phyloP scores from a whole-genome alignment of 2,888 invertebrate genomes.

The Cheilosia vernalis region DNA sequence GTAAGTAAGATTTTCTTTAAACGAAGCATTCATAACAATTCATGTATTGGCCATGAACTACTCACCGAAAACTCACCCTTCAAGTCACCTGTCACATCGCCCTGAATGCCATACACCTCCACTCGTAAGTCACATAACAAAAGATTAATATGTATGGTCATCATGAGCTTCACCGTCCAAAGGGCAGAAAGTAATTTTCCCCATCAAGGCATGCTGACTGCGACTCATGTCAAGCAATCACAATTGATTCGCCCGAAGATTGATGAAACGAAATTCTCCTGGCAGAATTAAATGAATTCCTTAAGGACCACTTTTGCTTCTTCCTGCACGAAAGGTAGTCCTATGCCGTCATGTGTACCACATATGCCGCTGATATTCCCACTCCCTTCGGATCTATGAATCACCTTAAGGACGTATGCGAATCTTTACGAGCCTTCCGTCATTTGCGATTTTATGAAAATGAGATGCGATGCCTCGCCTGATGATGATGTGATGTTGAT shows the following conservation, averaged over 20 bases:
- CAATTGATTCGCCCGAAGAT: constrained; percentile 70
- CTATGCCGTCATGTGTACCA: constrained; percentile 36
- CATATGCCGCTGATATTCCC: constrained; percentile 38
- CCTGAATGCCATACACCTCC: background rate
- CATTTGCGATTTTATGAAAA: constrained; percentile 66
- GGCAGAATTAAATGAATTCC: constrained; percentile 71
- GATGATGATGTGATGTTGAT: constrained; percentile 51
- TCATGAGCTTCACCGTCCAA: constrained; percentile 17
- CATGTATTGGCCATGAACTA: background rate
- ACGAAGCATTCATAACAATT: no score
- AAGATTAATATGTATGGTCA: constrained; percentile 41
- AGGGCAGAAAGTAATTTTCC: constrained; percentile 66
- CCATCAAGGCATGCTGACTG: constrained; percentile 22
- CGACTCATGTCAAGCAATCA: constrained; percentile 52
- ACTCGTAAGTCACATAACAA: background rate
- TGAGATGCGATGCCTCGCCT: constrained; percentile 31
- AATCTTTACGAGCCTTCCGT: constrained; percentile 49
- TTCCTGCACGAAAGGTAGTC: constrained; percentile 37
- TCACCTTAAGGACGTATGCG: constrained; percentile 42
- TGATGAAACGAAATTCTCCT: constrained; percentile 59
- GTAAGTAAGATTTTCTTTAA: no score
- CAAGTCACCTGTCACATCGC: constrained; percentile 36
- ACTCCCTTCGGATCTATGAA: constrained; percentile 26
- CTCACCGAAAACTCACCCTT: constrained; percentile 18
- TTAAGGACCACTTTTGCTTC: constrained; percentile 54